These are phyloP conservation scores for Ceratina japonica DNA, from an alignment of 1,140 invertebrate species.

Conservation along the genomic window DNA sequence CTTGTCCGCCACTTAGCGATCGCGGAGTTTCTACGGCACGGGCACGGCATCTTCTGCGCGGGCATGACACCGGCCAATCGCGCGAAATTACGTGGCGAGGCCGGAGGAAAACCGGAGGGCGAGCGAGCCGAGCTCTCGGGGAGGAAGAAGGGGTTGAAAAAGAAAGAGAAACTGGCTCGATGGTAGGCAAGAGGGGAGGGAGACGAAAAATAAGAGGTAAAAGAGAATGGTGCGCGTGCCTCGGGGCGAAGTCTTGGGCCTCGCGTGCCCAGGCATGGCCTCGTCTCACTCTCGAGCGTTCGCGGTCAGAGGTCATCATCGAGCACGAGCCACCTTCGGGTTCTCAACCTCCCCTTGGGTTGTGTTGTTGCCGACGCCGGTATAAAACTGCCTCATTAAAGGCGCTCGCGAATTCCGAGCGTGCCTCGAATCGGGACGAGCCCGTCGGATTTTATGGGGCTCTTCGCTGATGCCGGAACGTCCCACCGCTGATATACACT, in stretches of 20 bases:
- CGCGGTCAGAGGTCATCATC: constrained; percentile 77
- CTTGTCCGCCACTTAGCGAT: constrained; percentile 56
- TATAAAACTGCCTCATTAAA: constrained; percentile 60
- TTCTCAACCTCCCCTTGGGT: constrained; percentile 64
- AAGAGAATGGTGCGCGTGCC: constrained; percentile 72
- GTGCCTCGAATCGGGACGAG: constrained; percentile 44
- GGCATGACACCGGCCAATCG: constrained; percentile 68
- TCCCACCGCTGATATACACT: not conserved
- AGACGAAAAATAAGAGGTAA: constrained; percentile 27
- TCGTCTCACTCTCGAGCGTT: constrained; percentile 69
- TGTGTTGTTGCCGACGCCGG: constrained; percentile 41
- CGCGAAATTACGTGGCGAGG: constrained; percentile 67
- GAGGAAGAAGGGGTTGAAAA: constrained; percentile 9
- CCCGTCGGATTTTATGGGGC: constrained; percentile 46
- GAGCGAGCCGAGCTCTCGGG: constrained; percentile 32
- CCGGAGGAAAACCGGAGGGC: constrained; percentile 45
- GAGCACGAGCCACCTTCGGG: constrained; percentile 77
- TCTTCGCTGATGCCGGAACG: not conserved
- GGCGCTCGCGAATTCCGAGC: constrained; percentile 39
- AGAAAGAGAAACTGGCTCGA: not conserved
- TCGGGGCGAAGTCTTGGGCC: constrained; percentile 70
- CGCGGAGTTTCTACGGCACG: constrained; percentile 24
- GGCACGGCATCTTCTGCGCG: constrained; percentile 47
- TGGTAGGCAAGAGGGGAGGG: not conserved
- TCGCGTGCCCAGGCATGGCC: constrained; percentile 76